phyloP scores from a whole-genome alignment of 2,797 vertebrate species.

The Acanthurus leucopareius region DNA sequence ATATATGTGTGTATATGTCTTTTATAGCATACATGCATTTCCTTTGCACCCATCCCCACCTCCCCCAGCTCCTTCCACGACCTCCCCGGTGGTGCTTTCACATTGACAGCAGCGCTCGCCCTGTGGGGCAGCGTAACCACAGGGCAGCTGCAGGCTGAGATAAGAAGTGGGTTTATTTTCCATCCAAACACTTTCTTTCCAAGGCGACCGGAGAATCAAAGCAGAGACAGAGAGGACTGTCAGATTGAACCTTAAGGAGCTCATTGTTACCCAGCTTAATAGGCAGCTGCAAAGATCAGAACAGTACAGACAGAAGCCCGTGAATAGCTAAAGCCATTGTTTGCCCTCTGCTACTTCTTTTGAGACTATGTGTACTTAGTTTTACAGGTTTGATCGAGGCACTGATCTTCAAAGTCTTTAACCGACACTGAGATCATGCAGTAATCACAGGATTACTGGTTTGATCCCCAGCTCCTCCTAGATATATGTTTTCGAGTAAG shows the following conservation, averaged over 20 bases:
- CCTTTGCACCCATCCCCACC: constrained; percentile 25
- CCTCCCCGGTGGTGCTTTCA: constrained; percentile 60
- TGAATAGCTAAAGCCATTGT: constrained; percentile 32
- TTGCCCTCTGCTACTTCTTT: constrained; percentile 22
- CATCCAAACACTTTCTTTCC: constrained; percentile 60
- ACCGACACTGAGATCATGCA: constrained; percentile 11
- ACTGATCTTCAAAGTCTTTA: background rate
- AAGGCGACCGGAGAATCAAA: constrained; percentile 56
- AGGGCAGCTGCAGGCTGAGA: constrained; percentile 77
- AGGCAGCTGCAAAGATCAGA: constrained; percentile 50
- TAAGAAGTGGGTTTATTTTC: constrained; percentile 77
- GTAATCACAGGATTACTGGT: constrained; percentile 5
- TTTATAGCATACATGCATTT: constrained; percentile 10
- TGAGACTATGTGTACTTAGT: constrained; percentile 13
- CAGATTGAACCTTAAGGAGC: constrained; percentile 50
- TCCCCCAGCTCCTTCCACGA: constrained; percentile 47
- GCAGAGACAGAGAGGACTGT: constrained; percentile 47
- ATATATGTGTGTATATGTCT: constrained; percentile 15
- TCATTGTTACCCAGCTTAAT: constrained; percentile 69
- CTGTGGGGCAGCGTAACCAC: constrained; percentile 60
- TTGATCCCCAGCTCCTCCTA: constrained; percentile 28
- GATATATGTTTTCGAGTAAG: constrained; percentile 18
- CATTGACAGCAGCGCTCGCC: constrained; percentile 67
- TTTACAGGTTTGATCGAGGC: constrained; percentile 17
- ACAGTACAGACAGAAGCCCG: constrained; percentile 27